phyloP scores from a whole-genome alignment of 2,113 vertebrate species.

The Pedionomus torquatus region DNA sequence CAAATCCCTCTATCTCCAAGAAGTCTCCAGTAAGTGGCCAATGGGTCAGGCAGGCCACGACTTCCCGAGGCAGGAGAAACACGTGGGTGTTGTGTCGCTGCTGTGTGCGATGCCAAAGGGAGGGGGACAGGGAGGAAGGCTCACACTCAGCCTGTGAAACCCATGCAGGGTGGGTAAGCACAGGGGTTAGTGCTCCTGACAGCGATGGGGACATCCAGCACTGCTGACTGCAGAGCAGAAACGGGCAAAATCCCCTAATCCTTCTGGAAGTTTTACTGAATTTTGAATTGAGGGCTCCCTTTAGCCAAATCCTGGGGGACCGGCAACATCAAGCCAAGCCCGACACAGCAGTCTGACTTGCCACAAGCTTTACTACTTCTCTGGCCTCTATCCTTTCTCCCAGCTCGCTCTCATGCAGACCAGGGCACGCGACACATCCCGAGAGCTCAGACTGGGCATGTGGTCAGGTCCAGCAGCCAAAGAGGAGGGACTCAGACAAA shows the following conservation, averaged over 20 bases:
- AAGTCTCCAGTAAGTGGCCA: neutral
- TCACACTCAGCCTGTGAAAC: rapidly evolving
- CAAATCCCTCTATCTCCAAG: neutral
- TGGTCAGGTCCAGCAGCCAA: neutral
- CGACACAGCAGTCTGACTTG: neutral
- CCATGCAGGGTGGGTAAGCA: neutral
- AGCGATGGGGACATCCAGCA: neutral
- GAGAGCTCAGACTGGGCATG: neutral
- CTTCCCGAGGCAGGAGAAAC: rapidly evolving
- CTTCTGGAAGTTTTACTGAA: neutral
- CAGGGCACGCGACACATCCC: neutral
- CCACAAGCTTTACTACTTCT: rapidly evolving
- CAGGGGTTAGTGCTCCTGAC: rapidly evolving
- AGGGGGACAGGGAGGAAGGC: neutral
- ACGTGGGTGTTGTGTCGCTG: rapidly evolving
- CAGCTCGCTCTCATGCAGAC: neutral
- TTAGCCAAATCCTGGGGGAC: neutral
- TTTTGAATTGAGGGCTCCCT: neutral
- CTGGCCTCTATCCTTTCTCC: neutral
- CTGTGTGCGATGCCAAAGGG: neutral
- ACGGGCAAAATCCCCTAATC: neutral
- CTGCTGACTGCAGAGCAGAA: rapidly evolving
- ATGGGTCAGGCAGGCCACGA: neutral
- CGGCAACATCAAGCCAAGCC: neutral
- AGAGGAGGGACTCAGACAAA: neutral